phyloP scores from a whole-genome alignment of 2,888 invertebrate genomes.

The Tachina lurida region DNA sequence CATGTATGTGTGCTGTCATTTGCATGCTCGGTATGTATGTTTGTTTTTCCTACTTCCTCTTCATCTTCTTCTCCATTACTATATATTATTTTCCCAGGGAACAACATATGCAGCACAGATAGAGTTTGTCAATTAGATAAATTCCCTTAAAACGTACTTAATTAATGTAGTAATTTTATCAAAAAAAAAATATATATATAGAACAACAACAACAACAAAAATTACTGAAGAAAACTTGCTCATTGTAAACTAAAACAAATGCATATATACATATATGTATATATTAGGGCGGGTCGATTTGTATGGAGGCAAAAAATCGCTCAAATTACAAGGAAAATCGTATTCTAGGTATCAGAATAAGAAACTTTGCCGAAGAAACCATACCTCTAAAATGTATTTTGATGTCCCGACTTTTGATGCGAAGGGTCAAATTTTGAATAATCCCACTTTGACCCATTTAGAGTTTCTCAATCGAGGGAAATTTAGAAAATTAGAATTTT shows the following conservation, averaged over 20 bases:
- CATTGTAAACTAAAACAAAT: conserved; percentile 30
- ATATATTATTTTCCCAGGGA: conserved; percentile 28
- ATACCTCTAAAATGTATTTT: too few species aligned
- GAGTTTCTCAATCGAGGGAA: too few species aligned
- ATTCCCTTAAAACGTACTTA: conserved; percentile 72
- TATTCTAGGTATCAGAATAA: too few species aligned
- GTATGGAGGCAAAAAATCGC: too few species aligned
- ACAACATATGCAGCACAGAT: conserved; percentile 58
- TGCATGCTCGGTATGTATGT: not conserved
- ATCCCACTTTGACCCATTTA: too few species aligned
- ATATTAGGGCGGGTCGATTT: too few species aligned
- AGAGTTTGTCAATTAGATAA: conserved; percentile 71
- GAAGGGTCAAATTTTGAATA: too few species aligned
- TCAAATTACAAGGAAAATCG: too few species aligned
- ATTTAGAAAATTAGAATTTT: too few species aligned
- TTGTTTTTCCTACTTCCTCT: conserved; percentile 6
- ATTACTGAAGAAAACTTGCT: conserved; percentile 43
- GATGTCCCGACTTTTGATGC: too few species aligned
- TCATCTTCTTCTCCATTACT: conserved; percentile 29
- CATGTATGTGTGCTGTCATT: not conserved
- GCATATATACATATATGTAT: not conserved
- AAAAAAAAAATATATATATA: conserved; percentile 18
- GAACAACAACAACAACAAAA: too few species aligned
- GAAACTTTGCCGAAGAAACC: too few species aligned
- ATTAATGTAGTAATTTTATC: conserved; percentile 70